Percentiles rank a stretch among this genome's conserved stretches.
phyloP scores from a whole-genome alignment of 2,113 vertebrate species.

The Cinclus mexicanus region DNA sequence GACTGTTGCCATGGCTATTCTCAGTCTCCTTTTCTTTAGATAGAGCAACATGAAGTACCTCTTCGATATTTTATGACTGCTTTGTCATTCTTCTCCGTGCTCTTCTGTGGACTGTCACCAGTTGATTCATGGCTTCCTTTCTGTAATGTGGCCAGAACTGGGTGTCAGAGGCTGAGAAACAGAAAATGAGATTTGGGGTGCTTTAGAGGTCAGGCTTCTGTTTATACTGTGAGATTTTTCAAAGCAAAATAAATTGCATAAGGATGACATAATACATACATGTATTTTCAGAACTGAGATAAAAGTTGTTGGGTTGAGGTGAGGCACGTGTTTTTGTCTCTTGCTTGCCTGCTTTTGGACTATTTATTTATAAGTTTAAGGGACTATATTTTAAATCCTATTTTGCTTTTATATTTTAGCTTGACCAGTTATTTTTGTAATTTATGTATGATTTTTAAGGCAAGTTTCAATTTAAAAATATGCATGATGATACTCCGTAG shows the following conservation, averaged over 20 bases:
- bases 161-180: not conserved
- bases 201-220: not conserved
- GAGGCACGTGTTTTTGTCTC: fast-evolving
- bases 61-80: not conserved
- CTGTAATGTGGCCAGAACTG: not conserved
- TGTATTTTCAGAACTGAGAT: not conserved
- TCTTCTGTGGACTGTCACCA: not conserved
- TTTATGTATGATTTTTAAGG: not conserved
- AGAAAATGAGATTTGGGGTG: not conserved
- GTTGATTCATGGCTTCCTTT: not conserved
- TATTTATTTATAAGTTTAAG: not conserved
- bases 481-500: not conserved
- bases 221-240: not conserved
- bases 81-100: not conserved
- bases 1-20: not conserved
- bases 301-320: not conserved
- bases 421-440: not conserved
- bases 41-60: not conserved
- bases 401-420: not conserved
- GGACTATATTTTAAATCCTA: not conserved
- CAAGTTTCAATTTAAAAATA: not conserved
- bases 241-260: not conserved
- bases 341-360: not conserved
- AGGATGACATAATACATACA: not conserved
- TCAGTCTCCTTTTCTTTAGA: not conserved